Evolutionary conservation across 2,113 vertebrate species (phyloP), one percentile per base, ranked within the genome.

Genomic region (Carassius auratus): DNA sequence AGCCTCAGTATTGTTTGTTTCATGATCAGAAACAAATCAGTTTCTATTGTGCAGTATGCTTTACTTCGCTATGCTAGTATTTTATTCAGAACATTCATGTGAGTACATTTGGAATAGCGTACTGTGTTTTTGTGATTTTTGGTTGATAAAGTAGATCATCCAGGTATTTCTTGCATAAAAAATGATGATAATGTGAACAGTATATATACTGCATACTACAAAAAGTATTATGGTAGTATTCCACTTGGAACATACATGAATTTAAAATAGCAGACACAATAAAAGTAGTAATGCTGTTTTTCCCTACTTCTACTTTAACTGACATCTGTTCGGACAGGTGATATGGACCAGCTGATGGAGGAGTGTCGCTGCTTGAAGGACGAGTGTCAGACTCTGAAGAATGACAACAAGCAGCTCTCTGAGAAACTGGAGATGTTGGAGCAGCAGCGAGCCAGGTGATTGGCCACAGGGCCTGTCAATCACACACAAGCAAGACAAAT

Each of bases 361-460:
- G 94, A 96, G 80, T 93, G 93, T 81, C 87, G 79, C 52, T 91
- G 93, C 26, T 93, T 97, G 90, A 95, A 77, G 0, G 93, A 94
- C 2, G 92, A 96, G 68, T 93, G 93, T 85, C 94, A 81, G 83
- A 89, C 85, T 81, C 90, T 97, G 81, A 93, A 91, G 86, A 88
- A 93, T 2, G 92, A 94, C 89, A 97, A 96, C 94, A 92, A 90
- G 80, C 91, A 93, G 76, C 93, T 97, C 75, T 90, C 86, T 68
- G 90, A 83, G 91, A 93, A 94, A 8, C 93, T 94, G 80, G 93
- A 95, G 85, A 92, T 96, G 5, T 92, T 95, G 79, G 91, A 95
- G 48, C 91, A 94, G 52, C 93, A 95, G 76, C 93, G 84, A 90
- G 93, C 87, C 52, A 62, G 79, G 91, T 89, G 89, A 91, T 92